A percentile compares a stretch with the other conserved stretches of the same genome.
Evolutionary conservation across 2,888 invertebrate species (phyloP).

Genomic region (Drosophila neotestacea): DNA sequence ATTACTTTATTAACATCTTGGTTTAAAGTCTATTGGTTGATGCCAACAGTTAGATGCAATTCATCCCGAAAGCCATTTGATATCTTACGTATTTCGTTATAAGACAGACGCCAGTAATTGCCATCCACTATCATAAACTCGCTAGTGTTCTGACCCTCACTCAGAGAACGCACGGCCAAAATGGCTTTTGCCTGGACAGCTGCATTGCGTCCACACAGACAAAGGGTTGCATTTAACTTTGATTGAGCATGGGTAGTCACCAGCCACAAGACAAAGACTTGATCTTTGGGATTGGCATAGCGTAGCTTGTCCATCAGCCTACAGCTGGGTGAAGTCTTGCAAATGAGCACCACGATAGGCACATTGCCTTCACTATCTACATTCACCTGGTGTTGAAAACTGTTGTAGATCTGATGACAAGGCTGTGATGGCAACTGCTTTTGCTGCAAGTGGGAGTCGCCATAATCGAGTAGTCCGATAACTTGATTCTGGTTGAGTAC

Average conservation of each 20-base stretch:
- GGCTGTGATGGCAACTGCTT: background rate
- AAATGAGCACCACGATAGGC: slow-evolving; percentile 62
- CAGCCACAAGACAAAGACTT: slow-evolving; percentile 62
- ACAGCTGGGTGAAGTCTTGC: slow-evolving; percentile 34
- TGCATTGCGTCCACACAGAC: slow-evolving; percentile 58
- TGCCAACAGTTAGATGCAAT: slow-evolving; percentile 52
- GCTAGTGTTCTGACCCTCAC: slow-evolving; percentile 13
- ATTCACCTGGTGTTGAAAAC: slow-evolving; percentile 21
- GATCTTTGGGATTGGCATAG: background rate
- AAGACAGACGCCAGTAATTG: slow-evolving; percentile 57
- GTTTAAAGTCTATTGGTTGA: slow-evolving; percentile 5
- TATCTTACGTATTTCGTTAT: slow-evolving; percentile 38
- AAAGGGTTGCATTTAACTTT: slow-evolving; percentile 45
- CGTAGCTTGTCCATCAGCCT: background rate
- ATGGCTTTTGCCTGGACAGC: slow-evolving; percentile 22
- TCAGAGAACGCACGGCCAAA: slow-evolving; percentile 39
- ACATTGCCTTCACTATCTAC: slow-evolving; percentile 28
- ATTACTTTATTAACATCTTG: background rate
- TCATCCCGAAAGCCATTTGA: slow-evolving; percentile 68
- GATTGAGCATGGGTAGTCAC: slow-evolving; percentile 40
- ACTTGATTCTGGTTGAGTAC: slow-evolving; percentile 43
- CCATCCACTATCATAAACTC: slow-evolving; percentile 38
- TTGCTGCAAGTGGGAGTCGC: slow-evolving; percentile 15
- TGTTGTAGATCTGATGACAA: slow-evolving; percentile 16
- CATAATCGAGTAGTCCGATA: slow-evolving; percentile 58